These are phyloP conservation scores for Tringa solitaria DNA, from an alignment of 2,113 vertebrate genomes.

Conservation along the genomic window DNA sequence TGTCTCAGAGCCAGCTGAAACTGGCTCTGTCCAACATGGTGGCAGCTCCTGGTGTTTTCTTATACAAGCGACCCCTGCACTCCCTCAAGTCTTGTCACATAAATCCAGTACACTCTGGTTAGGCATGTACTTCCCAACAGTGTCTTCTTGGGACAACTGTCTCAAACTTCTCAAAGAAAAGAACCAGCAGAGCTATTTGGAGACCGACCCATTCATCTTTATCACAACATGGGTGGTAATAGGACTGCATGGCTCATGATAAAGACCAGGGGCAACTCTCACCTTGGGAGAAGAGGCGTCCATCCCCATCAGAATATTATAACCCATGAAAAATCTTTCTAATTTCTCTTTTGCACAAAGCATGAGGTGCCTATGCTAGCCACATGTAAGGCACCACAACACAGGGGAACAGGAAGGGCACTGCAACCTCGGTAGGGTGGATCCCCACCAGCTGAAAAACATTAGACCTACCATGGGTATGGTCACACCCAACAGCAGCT, in stretches of 20 bases:
- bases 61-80: background rate
- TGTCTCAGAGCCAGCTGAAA: background rate
- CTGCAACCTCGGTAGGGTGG: background rate
- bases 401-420: background rate
- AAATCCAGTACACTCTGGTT: background rate
- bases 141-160: background rate
- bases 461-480: background rate
- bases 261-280: background rate
- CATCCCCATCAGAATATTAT: background rate
- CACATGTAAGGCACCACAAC: background rate
- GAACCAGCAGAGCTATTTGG: background rate
- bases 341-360: background rate
- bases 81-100: background rate
- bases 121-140: background rate
- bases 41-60: background rate
- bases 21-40: background rate
- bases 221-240: background rate
- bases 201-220: background rate
- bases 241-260: background rate
- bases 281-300: background rate
- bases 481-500: background rate
- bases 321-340: background rate
- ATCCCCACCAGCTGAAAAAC: background rate
- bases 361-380: background rate
- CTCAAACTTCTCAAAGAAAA: background rate